Evolutionary conservation across 2,113 vertebrate species (phyloP).

Genomic region (Alethe diademata): DNA sequence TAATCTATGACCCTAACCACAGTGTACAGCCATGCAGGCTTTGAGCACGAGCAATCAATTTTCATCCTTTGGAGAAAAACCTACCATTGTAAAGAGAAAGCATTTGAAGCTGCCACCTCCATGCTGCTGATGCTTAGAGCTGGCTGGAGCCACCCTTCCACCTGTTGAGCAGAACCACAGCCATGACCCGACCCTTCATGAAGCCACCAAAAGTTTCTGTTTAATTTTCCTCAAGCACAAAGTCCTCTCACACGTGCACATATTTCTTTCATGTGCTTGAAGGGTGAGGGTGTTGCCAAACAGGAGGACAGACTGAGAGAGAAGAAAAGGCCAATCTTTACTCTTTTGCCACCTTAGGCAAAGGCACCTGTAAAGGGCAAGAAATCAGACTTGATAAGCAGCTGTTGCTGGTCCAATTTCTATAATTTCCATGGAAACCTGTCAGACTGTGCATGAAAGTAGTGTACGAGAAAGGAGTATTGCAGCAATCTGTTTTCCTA

Average conservation of each 20-base stretch:
- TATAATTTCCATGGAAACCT: constrained; percentile 49
- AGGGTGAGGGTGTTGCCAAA: background rate
- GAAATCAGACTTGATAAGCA: background rate
- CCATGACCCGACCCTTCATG: background rate
- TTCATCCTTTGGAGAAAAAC: background rate
- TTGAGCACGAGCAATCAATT: background rate
- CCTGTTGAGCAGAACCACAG: background rate
- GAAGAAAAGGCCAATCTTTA: background rate
- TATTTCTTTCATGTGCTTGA: background rate
- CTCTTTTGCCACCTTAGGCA: background rate
- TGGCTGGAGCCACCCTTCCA: rapidly evolving
- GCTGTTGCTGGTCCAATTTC: background rate
- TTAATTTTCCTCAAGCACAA: background rate
- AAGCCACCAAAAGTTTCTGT: background rate
- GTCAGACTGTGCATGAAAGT: background rate
- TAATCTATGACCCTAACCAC: background rate
- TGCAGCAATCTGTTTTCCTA: background rate
- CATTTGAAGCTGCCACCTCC: background rate
- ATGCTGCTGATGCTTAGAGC: background rate
- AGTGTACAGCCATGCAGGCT: background rate
- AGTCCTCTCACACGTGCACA: background rate
- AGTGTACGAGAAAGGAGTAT: background rate
- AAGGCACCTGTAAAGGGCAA: background rate
- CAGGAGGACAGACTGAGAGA: background rate
- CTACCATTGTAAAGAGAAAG: background rate